Conservation (phyloP, 2,888 invertebrate species). For the Aphidius colemani region DNA sequence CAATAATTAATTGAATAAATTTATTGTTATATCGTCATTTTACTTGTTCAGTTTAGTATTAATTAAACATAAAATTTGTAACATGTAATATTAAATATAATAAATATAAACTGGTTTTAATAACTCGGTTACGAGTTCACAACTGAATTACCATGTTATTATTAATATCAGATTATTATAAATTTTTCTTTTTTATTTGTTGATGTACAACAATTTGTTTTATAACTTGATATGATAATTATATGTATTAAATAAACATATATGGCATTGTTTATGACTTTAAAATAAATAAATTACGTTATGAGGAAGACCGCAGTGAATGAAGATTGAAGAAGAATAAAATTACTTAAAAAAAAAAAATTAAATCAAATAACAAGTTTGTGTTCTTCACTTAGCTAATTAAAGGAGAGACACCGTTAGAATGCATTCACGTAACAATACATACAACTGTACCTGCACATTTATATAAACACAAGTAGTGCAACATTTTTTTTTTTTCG, state of each 20-base stretch:
- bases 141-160: slow-evolving; percentile 2
- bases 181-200: neutral
- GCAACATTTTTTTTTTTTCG: slow-evolving; percentile 20
- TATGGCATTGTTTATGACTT: neutral
- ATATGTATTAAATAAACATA: slow-evolving; percentile 4
- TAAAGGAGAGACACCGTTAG: slow-evolving; percentile 22
- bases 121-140: slow-evolving; percentile 25
- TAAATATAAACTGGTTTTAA: neutral
- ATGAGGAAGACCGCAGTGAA: neutral
- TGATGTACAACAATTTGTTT: neutral
- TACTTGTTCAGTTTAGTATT: neutral
- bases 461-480: slow-evolving; percentile 23
- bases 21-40: too few species aligned
- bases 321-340: slow-evolving; percentile 1
- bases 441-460: neutral
- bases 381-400: slow-evolving; percentile 22
- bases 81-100: slow-evolving; percentile 12
- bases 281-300: neutral
- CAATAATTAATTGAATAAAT: too few species aligned
- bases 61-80: slow-evolving; percentile 14
- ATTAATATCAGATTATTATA: slow-evolving; percentile 5
- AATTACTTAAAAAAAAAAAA: neutral
- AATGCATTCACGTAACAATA: slow-evolving; percentile 1
- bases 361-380: slow-evolving; percentile 14
- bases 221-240: slow-evolving; percentile 13